A percentile compares a stretch with the other conserved stretches of the same genome.
These are phyloP conservation scores for Melanaphis sacchari DNA, from an alignment of 1,140 invertebrate species.

Conservation along the genomic window DNA sequence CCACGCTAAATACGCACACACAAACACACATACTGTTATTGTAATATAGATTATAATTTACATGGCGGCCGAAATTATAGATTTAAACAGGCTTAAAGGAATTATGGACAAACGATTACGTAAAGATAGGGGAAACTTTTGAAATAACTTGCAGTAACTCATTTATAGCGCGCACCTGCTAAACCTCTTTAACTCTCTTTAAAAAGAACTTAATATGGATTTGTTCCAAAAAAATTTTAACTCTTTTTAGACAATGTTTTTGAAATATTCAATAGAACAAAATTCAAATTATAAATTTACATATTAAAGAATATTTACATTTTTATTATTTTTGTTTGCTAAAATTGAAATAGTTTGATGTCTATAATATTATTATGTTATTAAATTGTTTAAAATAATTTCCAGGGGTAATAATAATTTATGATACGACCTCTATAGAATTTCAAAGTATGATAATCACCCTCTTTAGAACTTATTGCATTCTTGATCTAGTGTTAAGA, in stretches of 20 bases:
- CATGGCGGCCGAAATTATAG: not conserved
- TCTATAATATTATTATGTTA: not conserved
- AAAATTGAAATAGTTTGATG: constrained; percentile 7
- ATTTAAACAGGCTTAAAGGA: constrained; percentile 25
- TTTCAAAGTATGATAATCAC: constrained; percentile 23
- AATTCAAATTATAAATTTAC: not conserved
- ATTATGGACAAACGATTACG: constrained; percentile 39
- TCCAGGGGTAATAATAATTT: constrained; percentile 9
- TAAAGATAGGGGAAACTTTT: not conserved
- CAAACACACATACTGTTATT: constrained; percentile 16
- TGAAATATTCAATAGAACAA: not conserved
- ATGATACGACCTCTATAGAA: not conserved
- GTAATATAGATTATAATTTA: constrained; percentile 22
- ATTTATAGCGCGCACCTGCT: not conserved
- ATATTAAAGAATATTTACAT: not conserved
- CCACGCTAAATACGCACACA: constrained; percentile 69
- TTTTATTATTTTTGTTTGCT: not conserved
- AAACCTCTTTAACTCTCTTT: not conserved
- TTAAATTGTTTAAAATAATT: constrained; percentile 36
- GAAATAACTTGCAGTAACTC: not conserved
- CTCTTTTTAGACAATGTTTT: not conserved
- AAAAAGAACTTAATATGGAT: not conserved
- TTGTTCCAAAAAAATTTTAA: not conserved
- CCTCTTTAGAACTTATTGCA: constrained; percentile 21
- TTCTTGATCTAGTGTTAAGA: not conserved